Evolutionary conservation across 2,888 invertebrate species (phyloP), one percentile per base, ranked within the genome.

Genomic region (Acronicta aceris): DNA sequence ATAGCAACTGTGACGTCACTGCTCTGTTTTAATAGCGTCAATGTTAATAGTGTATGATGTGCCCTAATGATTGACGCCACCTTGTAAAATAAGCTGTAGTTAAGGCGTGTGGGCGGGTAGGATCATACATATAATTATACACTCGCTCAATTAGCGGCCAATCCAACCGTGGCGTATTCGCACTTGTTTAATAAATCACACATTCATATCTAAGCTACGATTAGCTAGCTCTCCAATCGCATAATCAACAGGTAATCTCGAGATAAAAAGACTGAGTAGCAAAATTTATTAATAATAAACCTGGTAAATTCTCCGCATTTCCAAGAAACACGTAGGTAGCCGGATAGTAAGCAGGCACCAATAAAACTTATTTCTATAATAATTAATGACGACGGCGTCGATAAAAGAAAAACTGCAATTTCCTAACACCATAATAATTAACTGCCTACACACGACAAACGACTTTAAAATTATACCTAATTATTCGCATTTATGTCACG

Each of bases 401-500:
- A 77, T 79, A 74, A 78, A 77, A 68, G 63, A 75, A 72, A 73
- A 71, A 67, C 75, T 75, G 72, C 74, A 76, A 74, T 76, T 62
- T 71, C 76, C 78, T 78, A 74, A 75, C 72, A 71, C 76, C 79
- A 78, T 81, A 71, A 78, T 82, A 74, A 77, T 82, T 81, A 83
- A 82, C 82, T 70, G 65, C 82, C 81, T 82, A 82, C 82, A 81
- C 74, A 78, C 68, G 80, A 82, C 79, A 84, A 83, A 80, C 82
- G 75, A 74, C 82, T 81, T 82, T 83, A 85, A 85, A 78, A 81
- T 83, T 82, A 81, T 82, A 79, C 59, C 69, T 74, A 83, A 84
- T 87, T 81, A 85, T 84, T 84, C 77, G 78, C 79, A 83, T 81
- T 81, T 85, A 87, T 83, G 83, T 85, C 80, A 79, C 69, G 75